These are phyloP conservation scores for Rynchops niger DNA, from an alignment of 2,113 vertebrate genomes.

Conservation along the genomic window DNA sequence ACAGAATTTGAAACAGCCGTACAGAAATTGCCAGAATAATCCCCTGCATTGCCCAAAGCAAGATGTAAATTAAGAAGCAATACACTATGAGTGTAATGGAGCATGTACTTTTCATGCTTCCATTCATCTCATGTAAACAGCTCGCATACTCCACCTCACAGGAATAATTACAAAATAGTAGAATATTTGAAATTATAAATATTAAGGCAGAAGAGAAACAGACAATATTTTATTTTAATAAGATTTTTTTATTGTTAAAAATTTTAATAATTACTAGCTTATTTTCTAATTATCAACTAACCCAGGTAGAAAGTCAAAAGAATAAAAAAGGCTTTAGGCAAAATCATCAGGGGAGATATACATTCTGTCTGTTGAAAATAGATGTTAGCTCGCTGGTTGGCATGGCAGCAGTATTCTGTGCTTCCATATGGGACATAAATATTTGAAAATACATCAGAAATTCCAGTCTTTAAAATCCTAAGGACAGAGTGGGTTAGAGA, in stretches of 20 bases:
- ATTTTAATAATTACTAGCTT: slow-evolving; percentile 23
- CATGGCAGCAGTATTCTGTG: slow-evolving; percentile 7
- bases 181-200: slow-evolving; percentile 28
- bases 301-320: slow-evolving; percentile 29
- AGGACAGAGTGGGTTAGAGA: not conserved
- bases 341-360: slow-evolving; percentile 2
- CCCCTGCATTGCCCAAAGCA: slow-evolving; percentile 61
- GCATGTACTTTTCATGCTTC: slow-evolving; percentile 66
- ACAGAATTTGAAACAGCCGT: slow-evolving; percentile 58
- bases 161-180: slow-evolving; percentile 64
- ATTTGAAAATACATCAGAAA: not conserved
- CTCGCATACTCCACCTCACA: slow-evolving; percentile 31
- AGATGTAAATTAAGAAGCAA: slow-evolving; percentile 76
- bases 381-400: slow-evolving; percentile 27
- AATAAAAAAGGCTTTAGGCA: slow-evolving; percentile 40
- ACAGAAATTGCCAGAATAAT: slow-evolving; percentile 67
- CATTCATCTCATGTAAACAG: slow-evolving; percentile 74
- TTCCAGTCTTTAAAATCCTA: slow-evolving; percentile 7
- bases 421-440: not conserved
- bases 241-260: not conserved
- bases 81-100: slow-evolving; percentile 69
- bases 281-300: slow-evolving; percentile 44
- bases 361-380: slow-evolving; percentile 42
- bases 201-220: slow-evolving; percentile 18
- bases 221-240: not conserved